Base-by-base conservation (phyloP, 2,797 vertebrate species). In the Carapus acus region DNA sequence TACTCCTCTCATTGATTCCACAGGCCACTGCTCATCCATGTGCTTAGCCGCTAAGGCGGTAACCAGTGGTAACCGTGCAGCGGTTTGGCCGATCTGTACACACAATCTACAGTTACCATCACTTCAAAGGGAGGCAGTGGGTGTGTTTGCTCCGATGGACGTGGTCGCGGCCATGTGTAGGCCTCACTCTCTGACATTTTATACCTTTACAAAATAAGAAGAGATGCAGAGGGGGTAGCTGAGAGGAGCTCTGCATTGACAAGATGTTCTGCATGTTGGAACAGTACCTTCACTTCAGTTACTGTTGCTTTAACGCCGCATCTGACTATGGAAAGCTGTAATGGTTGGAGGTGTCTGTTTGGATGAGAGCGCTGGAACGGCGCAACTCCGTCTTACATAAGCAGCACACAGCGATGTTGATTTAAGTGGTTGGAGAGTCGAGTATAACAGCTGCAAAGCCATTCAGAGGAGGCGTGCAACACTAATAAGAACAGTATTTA, bases 1-100 rank as follows among this genome's bases (percentile, higher is more conserved):
- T 41, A 3, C 49, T 55, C 20, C 37, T 58, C 13, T 34, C 37
- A 70, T 71, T 47, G 65, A 77, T 74, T 43, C 19, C 44, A 47
- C 34, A 60, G 44, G 48, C 29, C 19, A 40, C 49, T 51, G 55
- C 58, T 49, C 23, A 42, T 43, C 40, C 21, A 46, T 72, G 72
- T 67, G 71, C 58, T 58, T 60, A 51, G 70, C 74, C 58, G 53
- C 67, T 65, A 49, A 73, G 61, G 67, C 78, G 65, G 76, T 79
- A 76, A 79, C 73, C 65, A 62, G 62, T 57, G 56, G 74, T 72
- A 71, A 76, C 68, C 27, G 20, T 58, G 51, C 54, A 67, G 71
- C 66, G 43, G 47, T 67, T 68, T 54, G 49, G 54, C 63, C 54
- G 51, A 56, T 53, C 59, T 61, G 33, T 56, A 54, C 55, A 73